Conservation (phyloP, 2,888 invertebrate species). For the Tachina fera region DNA sequence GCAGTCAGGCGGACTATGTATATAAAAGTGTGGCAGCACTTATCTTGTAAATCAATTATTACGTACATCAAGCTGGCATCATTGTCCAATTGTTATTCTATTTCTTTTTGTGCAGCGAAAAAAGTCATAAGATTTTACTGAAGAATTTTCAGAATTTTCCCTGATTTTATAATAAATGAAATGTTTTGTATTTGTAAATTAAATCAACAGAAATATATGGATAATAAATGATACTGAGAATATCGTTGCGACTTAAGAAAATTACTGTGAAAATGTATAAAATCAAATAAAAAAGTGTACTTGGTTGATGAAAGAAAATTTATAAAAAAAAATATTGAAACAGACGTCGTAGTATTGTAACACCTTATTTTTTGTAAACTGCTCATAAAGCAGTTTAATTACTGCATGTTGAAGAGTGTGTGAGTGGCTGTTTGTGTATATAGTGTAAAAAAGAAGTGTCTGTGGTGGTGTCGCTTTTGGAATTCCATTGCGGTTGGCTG, state of each 20-base stretch:
- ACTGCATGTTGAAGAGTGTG: constrained; percentile 44
- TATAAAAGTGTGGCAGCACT: constrained; percentile 31
- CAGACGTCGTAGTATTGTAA: constrained; percentile 66
- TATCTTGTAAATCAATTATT: constrained; percentile 43
- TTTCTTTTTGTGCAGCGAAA: constrained; percentile 68
- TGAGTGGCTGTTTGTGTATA: constrained; percentile 4
- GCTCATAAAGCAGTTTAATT: constrained; percentile 66
- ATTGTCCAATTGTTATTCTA: constrained; percentile 57
- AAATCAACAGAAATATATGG: neutral
- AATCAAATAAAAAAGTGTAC: constrained; percentile 10
- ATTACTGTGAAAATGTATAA: constrained; percentile 20
- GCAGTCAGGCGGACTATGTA: neutral
- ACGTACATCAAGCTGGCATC: constrained; percentile 36
- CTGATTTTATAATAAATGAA: constrained; percentile 41
- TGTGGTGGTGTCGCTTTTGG: constrained; percentile 65
- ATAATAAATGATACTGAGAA: neutral
- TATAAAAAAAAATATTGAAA: constrained; percentile 38
- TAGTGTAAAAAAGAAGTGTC: constrained; percentile 31
- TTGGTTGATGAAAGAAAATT: constrained; percentile 37
- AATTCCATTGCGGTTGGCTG: constrained; percentile 67
- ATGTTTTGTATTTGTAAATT: constrained; percentile 14
- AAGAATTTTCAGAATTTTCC: constrained; percentile 60
- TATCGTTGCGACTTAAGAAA: neutral
- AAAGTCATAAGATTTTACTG: constrained; percentile 70
- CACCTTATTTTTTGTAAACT: constrained; percentile 61